Percentiles rank a stretch among this genome's conserved stretches.
Conservation (phyloP, 2,888 invertebrate species). For the Lamellibrachia satsuma region DNA sequence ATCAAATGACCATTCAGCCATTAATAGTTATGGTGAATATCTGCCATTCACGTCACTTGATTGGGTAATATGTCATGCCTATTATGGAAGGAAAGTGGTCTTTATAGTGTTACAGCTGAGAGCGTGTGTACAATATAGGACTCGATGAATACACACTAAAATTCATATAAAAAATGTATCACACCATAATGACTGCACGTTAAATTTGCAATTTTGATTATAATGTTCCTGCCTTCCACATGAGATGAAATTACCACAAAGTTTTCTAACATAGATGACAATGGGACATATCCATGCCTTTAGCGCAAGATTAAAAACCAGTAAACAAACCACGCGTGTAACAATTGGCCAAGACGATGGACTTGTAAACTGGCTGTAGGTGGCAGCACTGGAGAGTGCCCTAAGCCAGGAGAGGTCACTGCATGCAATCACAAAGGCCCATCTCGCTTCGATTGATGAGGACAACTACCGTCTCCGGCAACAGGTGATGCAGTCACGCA, state of each 20-base stretch:
- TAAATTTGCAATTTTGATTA: too few relatives aligned
- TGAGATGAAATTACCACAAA: background rate
- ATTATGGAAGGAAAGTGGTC: too few relatives aligned
- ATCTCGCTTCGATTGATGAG: constrained; percentile 55
- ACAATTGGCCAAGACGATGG: background rate
- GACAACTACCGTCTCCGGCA: constrained; percentile 55
- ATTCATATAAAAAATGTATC: too few relatives aligned
- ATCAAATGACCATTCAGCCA: too few relatives aligned
- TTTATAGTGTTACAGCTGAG: too few relatives aligned
- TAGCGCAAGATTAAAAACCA: background rate
- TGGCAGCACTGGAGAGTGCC: constrained; percentile 46
- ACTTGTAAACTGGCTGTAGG: constrained; percentile 24
- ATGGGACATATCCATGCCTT: background rate
- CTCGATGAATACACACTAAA: too few relatives aligned
- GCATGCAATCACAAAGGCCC: constrained; percentile 56
- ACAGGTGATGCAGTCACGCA: constrained; percentile 42
- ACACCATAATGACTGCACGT: too few relatives aligned
- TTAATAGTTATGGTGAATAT: too few relatives aligned
- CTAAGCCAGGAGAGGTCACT: constrained; percentile 57
- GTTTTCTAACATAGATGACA: background rate
- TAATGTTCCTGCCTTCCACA: background rate
- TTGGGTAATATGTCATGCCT: too few relatives aligned
- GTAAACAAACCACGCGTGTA: background rate
- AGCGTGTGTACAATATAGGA: too few relatives aligned
- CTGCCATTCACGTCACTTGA: too few relatives aligned